Evolutionary conservation across 2,113 vertebrate species (phyloP).

Genomic region (Poeciliopsis occidentalis): DNA sequence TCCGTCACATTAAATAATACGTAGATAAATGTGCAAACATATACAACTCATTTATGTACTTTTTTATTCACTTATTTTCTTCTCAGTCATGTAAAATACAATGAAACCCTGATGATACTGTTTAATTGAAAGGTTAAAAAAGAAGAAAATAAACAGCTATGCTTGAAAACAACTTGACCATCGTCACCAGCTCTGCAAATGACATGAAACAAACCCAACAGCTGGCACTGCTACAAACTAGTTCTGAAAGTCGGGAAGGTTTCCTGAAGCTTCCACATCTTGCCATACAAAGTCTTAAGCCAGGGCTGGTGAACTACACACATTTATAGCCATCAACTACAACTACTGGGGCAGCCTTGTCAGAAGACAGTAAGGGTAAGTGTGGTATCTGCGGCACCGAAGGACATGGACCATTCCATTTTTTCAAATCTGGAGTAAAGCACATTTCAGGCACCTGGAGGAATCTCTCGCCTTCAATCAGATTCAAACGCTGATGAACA

Average conservation of each 20-base stretch:
- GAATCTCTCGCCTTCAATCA: not conserved
- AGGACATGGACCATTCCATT: not conserved
- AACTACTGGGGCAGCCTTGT: not conserved
- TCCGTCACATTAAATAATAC: too few species aligned
- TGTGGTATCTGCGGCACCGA: slow-evolving; percentile 17
- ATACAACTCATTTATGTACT: too few species aligned
- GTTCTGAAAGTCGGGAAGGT: not conserved
- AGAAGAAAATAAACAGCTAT: not conserved
- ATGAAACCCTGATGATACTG: not conserved
- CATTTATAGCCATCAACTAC: slow-evolving; percentile 47
- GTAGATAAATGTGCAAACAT: too few species aligned
- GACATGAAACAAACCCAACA: not conserved
- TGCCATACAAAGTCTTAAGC: not conserved
- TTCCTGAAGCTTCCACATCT: not conserved
- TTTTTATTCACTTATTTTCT: not conserved
- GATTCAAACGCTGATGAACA: not conserved
- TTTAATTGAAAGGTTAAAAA: not conserved
- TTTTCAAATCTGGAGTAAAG: not conserved
- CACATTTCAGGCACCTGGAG: not conserved
- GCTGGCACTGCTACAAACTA: not conserved
- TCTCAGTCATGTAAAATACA: not conserved
- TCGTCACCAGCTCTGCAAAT: not conserved
- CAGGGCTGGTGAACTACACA: slow-evolving; percentile 26
- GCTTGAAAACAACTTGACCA: not conserved
- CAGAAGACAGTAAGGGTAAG: not conserved